Evolutionary conservation across 2,888 invertebrate genomes (phyloP), one percentile per base, ranked within the genome.

Genomic region (Oscheius sp.): DNA sequence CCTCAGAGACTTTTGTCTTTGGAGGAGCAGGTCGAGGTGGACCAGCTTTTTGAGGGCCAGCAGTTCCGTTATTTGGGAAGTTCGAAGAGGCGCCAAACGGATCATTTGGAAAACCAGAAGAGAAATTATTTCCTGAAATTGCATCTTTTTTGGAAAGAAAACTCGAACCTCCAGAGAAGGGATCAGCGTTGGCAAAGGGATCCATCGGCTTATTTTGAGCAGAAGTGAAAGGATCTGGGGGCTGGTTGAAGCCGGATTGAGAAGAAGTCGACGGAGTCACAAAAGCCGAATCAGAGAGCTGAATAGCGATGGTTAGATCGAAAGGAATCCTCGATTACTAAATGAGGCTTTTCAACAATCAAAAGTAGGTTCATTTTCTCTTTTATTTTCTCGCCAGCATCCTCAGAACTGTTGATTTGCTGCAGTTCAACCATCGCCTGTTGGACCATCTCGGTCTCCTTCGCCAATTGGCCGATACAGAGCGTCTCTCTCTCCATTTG

Each of bases 21-120:
- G 78, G 78, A 42, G 78, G 78, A 10, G 75, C 78, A 8, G 78
- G 78, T 25, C 78, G 72, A 8, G 78, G 78, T 3, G 78, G 78
- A 23, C 71, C 71, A 1, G 75, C 70, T 46, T 69, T 75, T 2
- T 48, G 53, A 10, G 25, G 45, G 2, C 17, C 31, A 10, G 50
- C 27, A 17, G 48, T 27, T 23, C 50, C 61, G 17, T 55, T 42
- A n/a, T 61, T 42, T 3, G 61, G 61, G 17, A 61, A 61, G 27
- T 29, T 45, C 6, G 55, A 42, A 31, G 50, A 52, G 3, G 29
- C 61, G 15, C 55, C 34, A 25, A 48, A 48, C 3, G 48, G 48
- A 48, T 48, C 48, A 10, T 20, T 23, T 12, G 48, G 48, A 20
- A 48, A 48, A 17, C 34, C 55, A 5, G 55, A 42, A 42, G 6